phyloP scores from a whole-genome alignment of 2,888 invertebrate genomes.

The Trichopoda pennipes region DNA sequence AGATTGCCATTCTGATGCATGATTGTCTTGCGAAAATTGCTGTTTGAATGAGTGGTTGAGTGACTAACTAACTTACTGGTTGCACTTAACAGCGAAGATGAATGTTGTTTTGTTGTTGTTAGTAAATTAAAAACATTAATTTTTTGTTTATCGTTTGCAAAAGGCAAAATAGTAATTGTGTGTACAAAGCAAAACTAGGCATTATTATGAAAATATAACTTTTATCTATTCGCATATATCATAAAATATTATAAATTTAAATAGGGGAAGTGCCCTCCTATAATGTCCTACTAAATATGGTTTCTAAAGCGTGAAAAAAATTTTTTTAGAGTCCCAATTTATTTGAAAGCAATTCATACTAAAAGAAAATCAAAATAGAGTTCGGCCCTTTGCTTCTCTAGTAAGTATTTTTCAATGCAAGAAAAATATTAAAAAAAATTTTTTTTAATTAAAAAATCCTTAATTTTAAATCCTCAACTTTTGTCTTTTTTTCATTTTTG shows the following conservation, averaged over 20 bases:
- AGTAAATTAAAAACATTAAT: conserved; percentile 41
- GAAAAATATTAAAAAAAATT: too few species aligned
- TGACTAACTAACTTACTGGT: not conserved
- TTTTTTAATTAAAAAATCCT: too few species aligned
- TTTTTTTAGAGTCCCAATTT: too few species aligned
- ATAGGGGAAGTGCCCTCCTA: conserved; percentile 36
- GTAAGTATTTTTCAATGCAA: too few species aligned
- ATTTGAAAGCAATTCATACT: too few species aligned
- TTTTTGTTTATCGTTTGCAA: conserved; percentile 26
- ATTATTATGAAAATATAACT: conserved; percentile 63
- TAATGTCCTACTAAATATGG: not conserved
- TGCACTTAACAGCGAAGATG: conserved; percentile 3
- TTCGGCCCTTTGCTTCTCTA: too few species aligned
- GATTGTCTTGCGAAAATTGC: conserved; percentile 30
- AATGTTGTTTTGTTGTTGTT: conserved; percentile 27
- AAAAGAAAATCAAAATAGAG: too few species aligned
- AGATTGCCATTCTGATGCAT: conserved; percentile 42
- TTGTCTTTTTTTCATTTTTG: too few species aligned
- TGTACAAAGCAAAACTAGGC: conserved; percentile 51
- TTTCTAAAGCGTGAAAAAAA: too few species aligned
- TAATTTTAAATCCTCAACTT: too few species aligned
- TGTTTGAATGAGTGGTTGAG: conserved; percentile 18
- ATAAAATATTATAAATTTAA: conserved; percentile 55
- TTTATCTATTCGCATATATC: conserved; percentile 66
- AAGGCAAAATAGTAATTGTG: conserved; percentile 59